phyloP scores from a whole-genome alignment of 1,140 invertebrate genomes.

The Meloidogyne chitwoodi region DNA sequence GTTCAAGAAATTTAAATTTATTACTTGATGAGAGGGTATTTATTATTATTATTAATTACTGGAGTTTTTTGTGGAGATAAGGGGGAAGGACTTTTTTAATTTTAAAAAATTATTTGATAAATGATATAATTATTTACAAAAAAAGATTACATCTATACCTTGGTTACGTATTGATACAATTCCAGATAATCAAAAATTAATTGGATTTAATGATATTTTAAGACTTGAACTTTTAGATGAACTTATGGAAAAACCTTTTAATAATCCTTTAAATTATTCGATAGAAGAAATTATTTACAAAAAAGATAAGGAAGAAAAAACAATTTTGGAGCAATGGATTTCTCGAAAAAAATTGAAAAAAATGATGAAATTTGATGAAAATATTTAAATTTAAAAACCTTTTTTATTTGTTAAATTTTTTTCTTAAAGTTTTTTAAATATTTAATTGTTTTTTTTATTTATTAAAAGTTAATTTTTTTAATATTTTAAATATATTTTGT shows the following conservation, averaged over 20 bases:
- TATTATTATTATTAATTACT: neutral
- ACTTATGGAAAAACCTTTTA: neutral
- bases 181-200: slow-evolving; percentile 8
- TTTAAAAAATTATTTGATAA: neutral
- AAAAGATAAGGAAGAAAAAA: neutral
- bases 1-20: neutral
- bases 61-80: too few relatives aligned
- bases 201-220: slow-evolving; percentile 12
- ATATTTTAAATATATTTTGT: neutral
- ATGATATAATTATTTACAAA: neutral
- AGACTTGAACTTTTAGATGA: slow-evolving; percentile 19
- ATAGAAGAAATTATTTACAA: neutral
- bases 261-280: slow-evolving; percentile 11
- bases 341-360: neutral
- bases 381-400: neutral
- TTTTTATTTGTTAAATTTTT: neutral
- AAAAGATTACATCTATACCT: slow-evolving; percentile 9
- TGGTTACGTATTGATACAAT: slow-evolving; percentile 13
- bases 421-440: neutral
- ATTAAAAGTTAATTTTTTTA: neutral
- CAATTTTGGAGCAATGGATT: neutral
- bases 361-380: neutral
- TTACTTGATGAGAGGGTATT: slow-evolving; percentile 10
- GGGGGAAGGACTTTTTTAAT: too few relatives aligned
- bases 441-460: neutral